Evolutionary conservation across 1,140 invertebrate species (phyloP).

Genomic region (Chironomus striatipennis): DNA sequence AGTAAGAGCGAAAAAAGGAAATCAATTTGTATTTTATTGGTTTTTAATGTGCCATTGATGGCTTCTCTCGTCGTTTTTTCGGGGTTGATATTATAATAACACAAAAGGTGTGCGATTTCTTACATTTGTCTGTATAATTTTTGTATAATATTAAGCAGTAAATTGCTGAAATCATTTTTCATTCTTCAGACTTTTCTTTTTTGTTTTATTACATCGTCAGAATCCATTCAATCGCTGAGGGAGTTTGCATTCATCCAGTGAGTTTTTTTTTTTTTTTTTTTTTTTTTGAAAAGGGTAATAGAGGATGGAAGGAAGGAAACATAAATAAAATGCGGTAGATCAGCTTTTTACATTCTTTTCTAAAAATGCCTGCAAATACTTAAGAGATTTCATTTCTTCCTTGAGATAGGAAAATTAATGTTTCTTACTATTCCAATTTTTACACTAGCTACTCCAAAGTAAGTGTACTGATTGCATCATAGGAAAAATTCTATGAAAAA

Average conservation of each 20-base stretch:
- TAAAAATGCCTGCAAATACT: too few species aligned
- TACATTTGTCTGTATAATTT: too few species aligned
- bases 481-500: neutral
- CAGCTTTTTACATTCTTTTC: too few species aligned
- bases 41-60: constrained; percentile 9
- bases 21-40: neutral
- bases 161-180: neutral
- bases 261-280: too few species aligned
- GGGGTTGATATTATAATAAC: neutral
- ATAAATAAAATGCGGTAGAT: too few species aligned
- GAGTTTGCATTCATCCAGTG: too few species aligned
- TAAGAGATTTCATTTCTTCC: too few species aligned
- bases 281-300: too few species aligned
- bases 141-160: neutral
- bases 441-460: neutral
- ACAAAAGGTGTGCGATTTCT: neutral
- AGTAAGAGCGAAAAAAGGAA: neutral
- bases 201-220: neutral
- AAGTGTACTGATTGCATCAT: neutral
- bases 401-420: too few species aligned
- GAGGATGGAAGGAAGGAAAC: too few species aligned
- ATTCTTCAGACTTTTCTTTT: neutral
- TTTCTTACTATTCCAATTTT: too few species aligned
- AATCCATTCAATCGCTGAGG: too few species aligned
- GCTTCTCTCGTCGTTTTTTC: neutral